Evolutionary conservation across 2,797 vertebrate genomes (phyloP), one percentile per base, ranked within the genome.

Genomic region (Myotis pilosus): DNA sequence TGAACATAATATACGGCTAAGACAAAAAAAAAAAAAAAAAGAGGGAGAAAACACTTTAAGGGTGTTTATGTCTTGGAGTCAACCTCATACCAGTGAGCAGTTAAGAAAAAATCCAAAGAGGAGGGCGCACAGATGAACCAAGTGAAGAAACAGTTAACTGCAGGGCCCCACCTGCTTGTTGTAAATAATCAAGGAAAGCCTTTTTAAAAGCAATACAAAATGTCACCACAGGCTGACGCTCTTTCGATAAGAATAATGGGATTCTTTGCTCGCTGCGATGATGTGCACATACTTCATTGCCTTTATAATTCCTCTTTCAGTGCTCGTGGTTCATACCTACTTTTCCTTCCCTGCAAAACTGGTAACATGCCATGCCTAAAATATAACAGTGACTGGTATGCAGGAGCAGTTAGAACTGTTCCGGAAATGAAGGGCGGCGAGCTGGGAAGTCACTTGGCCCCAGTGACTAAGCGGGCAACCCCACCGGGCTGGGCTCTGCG

Each of bases 211-310:
- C 98, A 98, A 96, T 98, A 95, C 98, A 98, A 82, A 97, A 96
- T 96, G 97, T 94, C 96, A 98, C 98, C 98, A 98, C 98, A 98
- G 98, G 98, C 98, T 98, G 98, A 98, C 98, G 98, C 98, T 98
- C 98, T 98, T 98, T 98, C 98, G 98, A 97, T 97, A 96, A 96
- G 95, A 98, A 98, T 97, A 98, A 98, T 93, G 94, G 97, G 93
- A 36, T 78, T 10, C 25, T 95, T 75, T 79, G 64, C 89, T 76
- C 71, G 69, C 82, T 6, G 9, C 69, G 91, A 97, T 8, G 88
- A 95, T 86, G 74, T 96, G 93, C 96, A 84, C 92, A 95, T 93
- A 91, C 94, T 97, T 97, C 94, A 62, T 94, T 94, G 98, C 96
- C 96, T 97, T 89, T 68, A 96, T 97, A 83, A 83, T 81, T 92